Conservation (phyloP, 2,888 invertebrate species). For the Sarcophaga carnaria region DNA sequence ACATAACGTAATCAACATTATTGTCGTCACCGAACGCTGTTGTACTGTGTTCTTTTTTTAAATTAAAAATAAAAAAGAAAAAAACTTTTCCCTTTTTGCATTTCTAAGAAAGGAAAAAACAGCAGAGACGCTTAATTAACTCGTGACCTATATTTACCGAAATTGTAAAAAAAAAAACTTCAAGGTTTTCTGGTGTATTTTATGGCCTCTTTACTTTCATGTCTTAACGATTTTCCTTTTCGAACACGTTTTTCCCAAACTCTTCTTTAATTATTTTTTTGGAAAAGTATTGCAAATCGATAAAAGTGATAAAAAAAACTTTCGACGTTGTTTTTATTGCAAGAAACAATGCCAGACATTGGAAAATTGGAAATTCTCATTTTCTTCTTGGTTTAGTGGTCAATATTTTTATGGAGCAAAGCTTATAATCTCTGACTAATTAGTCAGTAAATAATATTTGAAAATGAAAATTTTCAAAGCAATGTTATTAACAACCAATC, state of each 20-base stretch:
- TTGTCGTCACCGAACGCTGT: slow-evolving; percentile 12
- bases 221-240: not conserved
- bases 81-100: not conserved
- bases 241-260: not conserved
- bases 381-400: too few relatives aligned
- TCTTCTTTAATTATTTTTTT: not conserved
- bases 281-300: not conserved
- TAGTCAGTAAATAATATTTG: too few relatives aligned
- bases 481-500: too few relatives aligned
- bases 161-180: not conserved
- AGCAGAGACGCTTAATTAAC: not conserved
- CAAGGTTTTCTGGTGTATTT: slow-evolving; percentile 8
- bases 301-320: too few relatives aligned
- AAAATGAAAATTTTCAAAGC: too few relatives aligned
- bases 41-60: not conserved
- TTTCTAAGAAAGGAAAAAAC: not conserved
- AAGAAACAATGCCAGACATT: too few relatives aligned
- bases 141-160: slow-evolving; percentile 25
- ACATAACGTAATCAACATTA: slow-evolving; percentile 13
- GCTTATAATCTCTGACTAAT: too few relatives aligned
- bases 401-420: too few relatives aligned
- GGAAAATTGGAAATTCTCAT: too few relatives aligned
- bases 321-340: too few relatives aligned
- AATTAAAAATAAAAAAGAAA: not conserved
- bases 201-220: slow-evolving; percentile 18